Evolutionary conservation across 2,888 invertebrate species (phyloP).

Genomic region (Cenopis cana): DNA sequence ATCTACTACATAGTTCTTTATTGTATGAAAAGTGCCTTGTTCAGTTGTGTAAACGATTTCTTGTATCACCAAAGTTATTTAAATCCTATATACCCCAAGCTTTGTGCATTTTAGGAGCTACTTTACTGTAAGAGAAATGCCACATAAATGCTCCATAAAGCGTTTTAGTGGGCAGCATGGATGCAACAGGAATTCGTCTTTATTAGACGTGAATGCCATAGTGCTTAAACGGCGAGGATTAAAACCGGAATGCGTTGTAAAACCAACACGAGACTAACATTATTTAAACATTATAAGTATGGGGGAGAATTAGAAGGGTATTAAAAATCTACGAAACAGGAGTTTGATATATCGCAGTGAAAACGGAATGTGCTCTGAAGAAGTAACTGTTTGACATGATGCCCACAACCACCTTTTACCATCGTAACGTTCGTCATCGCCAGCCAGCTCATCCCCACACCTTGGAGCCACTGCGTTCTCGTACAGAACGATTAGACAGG

Average conservation of each 20-base stretch:
- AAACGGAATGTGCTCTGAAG: no score
- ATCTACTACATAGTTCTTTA: no score
- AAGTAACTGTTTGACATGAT: no score
- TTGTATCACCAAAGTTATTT: background rate
- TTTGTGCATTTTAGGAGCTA: constrained; percentile 26
- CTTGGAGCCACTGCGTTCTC: no score
- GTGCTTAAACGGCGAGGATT: constrained; percentile 34
- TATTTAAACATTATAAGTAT: background rate
- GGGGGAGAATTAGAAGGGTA: background rate
- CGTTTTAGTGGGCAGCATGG: constrained; percentile 40
- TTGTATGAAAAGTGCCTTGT: no score
- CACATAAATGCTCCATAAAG: constrained; percentile 40
- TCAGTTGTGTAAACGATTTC: background rate
- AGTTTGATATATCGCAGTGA: background rate
- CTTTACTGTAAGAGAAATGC: constrained; percentile 36
- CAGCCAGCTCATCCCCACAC: no score
- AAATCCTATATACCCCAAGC: constrained; percentile 1
- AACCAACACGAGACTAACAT: constrained; percentile 4
- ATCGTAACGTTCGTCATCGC: no score
- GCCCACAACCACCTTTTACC: no score
- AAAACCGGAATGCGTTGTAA: constrained; percentile 15
- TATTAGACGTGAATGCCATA: constrained; percentile 35
- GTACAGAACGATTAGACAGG: no score
- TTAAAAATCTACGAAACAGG: background rate
- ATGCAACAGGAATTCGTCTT: constrained; percentile 39